Evolutionary conservation across 2,888 invertebrate genomes (phyloP), one percentile per base, ranked within the genome.

Genomic region (Proisotoma minuta): DNA sequence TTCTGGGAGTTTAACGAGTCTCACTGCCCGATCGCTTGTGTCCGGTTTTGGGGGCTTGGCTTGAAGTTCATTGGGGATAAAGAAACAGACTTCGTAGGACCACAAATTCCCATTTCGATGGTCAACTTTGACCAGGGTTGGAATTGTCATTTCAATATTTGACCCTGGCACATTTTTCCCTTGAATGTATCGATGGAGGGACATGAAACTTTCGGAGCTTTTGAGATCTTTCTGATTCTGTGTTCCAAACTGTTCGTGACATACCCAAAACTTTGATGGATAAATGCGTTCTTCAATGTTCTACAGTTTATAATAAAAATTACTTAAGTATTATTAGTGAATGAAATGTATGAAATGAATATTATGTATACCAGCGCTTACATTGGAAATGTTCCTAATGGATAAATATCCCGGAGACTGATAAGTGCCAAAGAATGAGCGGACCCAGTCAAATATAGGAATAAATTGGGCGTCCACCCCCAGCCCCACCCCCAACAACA

Each of bases 11-110:
- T 65, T 66, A 3, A 70, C 63, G 4, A 52, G 5, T 34, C 15
- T 34, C 10, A 72, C 62, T 40, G 66, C 65, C n/a, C 72, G 59
- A 49, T 70, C 70, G 49, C 22, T 51, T 47, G 54, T 66, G 3
- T 43, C 63, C 12, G 74, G 70, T 24, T 20, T 54, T 12, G 74
- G 72, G 10, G 72, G 71, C 59, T 63, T 56, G 2, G 24, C 27
- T 49, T 69, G 72, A 43, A 68, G 59, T 28, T 71, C 70, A 62
- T 68, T 27, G 12, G 71, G 71, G 20, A 73, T 60, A 47, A 65
- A 72, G 60, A 72, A 70, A 43, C 73, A 73, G 71, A 71, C 71
- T 65, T 71, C 68, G 50, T 72, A 72, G 3, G 66, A 72, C 54
- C 68, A 62, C 47, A 71, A 40, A 26, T 71, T 68, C n/a, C 72